Base-by-base conservation (phyloP, 2,113 vertebrate genomes). In the Cyphomyrus discorhynchus region DNA sequence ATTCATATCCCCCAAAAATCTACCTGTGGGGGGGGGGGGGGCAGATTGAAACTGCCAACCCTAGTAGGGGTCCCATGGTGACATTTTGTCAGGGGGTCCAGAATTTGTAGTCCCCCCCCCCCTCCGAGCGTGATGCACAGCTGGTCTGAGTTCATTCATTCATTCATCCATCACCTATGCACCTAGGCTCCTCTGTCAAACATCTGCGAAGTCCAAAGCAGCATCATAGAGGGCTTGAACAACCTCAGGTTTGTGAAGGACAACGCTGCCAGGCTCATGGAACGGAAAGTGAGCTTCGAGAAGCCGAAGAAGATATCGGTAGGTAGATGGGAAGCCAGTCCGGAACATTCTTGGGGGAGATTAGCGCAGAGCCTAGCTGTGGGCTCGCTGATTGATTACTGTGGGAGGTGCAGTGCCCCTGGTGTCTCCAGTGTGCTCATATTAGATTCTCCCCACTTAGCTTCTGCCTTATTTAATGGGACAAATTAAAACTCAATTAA, bases 261-360 rank as follows among this genome's bases (percentile, higher is more conserved):
- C 46, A 98, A 97, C 80, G 96, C 95, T 5, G 98, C 98, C 93
- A 95, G 93, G 90, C 90, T 96, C 82, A 98, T 98, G 93, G 98
- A 99, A 92, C 95, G 97, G 89, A 99, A 99, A 94, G 95, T 98
- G 93, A 99, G 98, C 94, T 96, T 98, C 91, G 98, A 99, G 93
- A 98, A 95, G 93, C 93, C 94, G 17, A 99, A 96, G 94, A 99
- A 97, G 93, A 87, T 92, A 47, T 53, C n/a, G 45, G 98, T 99
- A 94, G 96, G 96, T 93, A 47, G 83, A 83, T 10, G 17, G 86
- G 56, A 45, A 19, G 39, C 31, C 42, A 84, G 2, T 50, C 83
- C 45, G 45, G 46, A 49, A 31, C 19, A 27, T 86, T 86, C 45
- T 42, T 24, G 10, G 45, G 24, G 82, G 45, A 42, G 82, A 84